These are phyloP conservation scores for Netelia virgata DNA, from an alignment of 2,888 invertebrate genomes.

Conservation along the genomic window DNA sequence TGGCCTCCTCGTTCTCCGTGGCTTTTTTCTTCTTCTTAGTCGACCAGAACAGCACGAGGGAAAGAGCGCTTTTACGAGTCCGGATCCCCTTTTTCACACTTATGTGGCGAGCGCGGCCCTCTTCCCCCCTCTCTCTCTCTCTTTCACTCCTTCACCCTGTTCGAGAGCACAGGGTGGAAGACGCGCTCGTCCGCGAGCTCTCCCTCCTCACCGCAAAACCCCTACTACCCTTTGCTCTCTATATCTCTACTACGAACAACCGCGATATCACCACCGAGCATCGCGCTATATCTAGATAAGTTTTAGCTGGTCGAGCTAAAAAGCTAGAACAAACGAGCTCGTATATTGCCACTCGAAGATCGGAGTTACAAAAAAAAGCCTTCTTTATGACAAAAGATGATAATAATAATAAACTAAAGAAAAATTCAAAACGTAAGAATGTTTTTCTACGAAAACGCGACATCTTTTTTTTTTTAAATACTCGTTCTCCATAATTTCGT, in stretches of 20 bases:
- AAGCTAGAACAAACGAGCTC: neutral
- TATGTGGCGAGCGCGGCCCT: conserved; percentile 50
- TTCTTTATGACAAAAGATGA: neutral
- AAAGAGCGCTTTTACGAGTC: conserved; percentile 52
- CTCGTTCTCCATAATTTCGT: neutral
- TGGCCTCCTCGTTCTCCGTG: conserved; percentile 12
- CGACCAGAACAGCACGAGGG: neutral
- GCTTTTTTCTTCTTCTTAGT: conserved; percentile 12
- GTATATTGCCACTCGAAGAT: neutral
- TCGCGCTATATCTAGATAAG: neutral
- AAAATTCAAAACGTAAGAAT: neutral
- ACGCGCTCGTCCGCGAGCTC: conserved; percentile 54
- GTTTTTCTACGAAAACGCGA: neutral
- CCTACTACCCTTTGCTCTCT: conserved; percentile 20
- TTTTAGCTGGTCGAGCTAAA: neutral
- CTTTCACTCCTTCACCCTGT: no score
- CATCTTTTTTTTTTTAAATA: neutral
- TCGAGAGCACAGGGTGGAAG: conserved; percentile 22
- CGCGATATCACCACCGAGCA: neutral
- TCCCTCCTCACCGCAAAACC: conserved; percentile 50
- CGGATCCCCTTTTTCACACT: conserved; percentile 60
- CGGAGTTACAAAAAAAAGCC: neutral
- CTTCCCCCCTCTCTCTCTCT: conserved; percentile 40
- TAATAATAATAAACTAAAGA: neutral
- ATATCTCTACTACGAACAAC: conserved; percentile 10